Conservation (phyloP, 2,888 invertebrate species). For the Smittia aterrima region DNA sequence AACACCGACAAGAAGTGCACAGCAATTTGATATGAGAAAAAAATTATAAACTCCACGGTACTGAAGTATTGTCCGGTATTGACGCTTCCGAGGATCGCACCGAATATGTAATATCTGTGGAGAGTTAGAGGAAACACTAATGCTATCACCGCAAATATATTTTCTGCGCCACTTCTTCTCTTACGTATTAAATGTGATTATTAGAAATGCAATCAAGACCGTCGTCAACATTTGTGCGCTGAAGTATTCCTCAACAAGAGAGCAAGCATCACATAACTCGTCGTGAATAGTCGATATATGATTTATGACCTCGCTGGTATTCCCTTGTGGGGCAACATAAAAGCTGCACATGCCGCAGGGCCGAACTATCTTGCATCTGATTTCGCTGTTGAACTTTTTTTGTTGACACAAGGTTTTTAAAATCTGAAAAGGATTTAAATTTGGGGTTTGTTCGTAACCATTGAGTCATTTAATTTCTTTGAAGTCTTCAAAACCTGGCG, state of each 20-base stretch:
- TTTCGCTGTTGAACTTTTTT: constrained; percentile 41
- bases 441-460: too few relatives aligned
- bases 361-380: constrained; percentile 4
- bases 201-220: constrained; percentile 50
- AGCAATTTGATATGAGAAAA: constrained; percentile 50
- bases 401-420: constrained; percentile 35
- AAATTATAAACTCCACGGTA: constrained; percentile 50
- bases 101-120: constrained; percentile 48
- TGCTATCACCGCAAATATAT: too few relatives aligned
- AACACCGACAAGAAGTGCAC: constrained; percentile 51
- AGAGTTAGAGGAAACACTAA: too few relatives aligned
- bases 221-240: constrained; percentile 50
- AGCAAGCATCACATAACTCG: constrained; percentile 50
- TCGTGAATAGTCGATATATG: constrained; percentile 47
- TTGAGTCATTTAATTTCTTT: too few relatives aligned
- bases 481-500: too few relatives aligned
- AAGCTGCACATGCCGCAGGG: constrained; percentile 34
- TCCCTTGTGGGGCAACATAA: background rate
- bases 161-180: too few relatives aligned
- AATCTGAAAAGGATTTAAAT: background rate
- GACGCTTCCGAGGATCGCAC: constrained; percentile 50
- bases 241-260: constrained; percentile 51
- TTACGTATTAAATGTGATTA: constrained; percentile 50
- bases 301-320: background rate
- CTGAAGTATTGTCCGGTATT: constrained; percentile 49